phyloP scores from a whole-genome alignment of 2,113 vertebrate species.

The Oryzias woworae region DNA sequence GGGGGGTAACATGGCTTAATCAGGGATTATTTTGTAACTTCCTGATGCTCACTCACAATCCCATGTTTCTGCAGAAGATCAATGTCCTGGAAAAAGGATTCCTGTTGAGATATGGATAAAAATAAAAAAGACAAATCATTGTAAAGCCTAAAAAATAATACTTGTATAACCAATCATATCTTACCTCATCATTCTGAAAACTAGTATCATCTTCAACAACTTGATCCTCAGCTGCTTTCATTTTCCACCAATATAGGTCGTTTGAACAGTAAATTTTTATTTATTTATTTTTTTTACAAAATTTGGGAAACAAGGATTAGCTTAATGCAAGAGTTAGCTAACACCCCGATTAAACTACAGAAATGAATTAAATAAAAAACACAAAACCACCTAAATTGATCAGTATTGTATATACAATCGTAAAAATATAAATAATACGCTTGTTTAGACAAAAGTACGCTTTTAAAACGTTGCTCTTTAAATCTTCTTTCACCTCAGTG shows the following conservation, averaged over 20 bases:
- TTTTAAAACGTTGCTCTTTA: too few relatives aligned
- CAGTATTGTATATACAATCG: too few relatives aligned
- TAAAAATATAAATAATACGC: too few relatives aligned
- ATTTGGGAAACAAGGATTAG: neutral
- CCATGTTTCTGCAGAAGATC: constrained; percentile 96
- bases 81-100: constrained; percentile 96
- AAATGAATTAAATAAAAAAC: too few relatives aligned
- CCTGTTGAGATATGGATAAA: constrained; percentile 71
- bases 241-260: constrained; percentile 41
- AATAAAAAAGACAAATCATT: neutral
- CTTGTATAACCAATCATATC: neutral
- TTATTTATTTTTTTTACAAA: too few relatives aligned
- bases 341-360: too few relatives aligned
- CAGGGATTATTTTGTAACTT: neutral
- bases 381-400: too few relatives aligned
- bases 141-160: neutral
- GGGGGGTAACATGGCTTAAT: neutral
- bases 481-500: neutral
- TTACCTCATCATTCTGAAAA: constrained; percentile 91
- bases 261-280: neutral
- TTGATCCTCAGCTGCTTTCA: constrained; percentile 89
- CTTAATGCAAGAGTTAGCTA: too few relatives aligned
- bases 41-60: constrained; percentile 84
- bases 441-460: too few relatives aligned
- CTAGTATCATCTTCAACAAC: constrained; percentile 84